Conservation (phyloP, 2,113 vertebrate genomes). For the Brachypteracias leptosomus region DNA sequence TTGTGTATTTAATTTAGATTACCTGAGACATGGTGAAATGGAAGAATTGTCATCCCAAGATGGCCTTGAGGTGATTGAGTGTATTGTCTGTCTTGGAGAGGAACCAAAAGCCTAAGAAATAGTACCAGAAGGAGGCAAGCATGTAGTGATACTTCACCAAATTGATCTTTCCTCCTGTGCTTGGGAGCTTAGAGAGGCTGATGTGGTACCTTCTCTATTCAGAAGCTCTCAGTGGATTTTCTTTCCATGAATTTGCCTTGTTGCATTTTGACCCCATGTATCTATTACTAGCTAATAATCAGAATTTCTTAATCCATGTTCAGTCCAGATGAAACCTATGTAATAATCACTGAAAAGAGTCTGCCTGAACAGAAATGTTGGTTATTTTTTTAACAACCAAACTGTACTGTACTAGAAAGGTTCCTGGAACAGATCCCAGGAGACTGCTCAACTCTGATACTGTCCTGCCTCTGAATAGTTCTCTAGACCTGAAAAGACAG, state of each 20-base stretch:
- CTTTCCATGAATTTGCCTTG: background rate
- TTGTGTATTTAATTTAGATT: background rate
- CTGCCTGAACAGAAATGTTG: background rate
- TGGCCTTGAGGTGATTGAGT: background rate
- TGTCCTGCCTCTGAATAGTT: background rate
- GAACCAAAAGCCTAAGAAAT: background rate
- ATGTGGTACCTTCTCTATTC: background rate
- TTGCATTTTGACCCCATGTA: background rate
- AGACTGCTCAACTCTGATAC: background rate
- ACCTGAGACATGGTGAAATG: background rate
- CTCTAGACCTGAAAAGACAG: too few species aligned
- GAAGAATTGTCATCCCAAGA: background rate
- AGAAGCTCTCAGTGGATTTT: background rate
- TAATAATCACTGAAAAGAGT: background rate
- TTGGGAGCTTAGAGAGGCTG: background rate
- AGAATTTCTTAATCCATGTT: background rate
- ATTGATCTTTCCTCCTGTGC: background rate
- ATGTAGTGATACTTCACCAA: background rate
- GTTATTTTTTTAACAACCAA: background rate
- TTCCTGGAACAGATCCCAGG: background rate
- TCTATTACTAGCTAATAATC: background rate
- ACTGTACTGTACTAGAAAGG: background rate
- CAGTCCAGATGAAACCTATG: background rate
- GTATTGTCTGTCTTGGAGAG: background rate
- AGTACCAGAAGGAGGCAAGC: background rate